Evolutionary conservation across 2,113 vertebrate species (phyloP), one percentile per base, ranked within the genome.

Genomic region (Lichenostomus cassidix): DNA sequence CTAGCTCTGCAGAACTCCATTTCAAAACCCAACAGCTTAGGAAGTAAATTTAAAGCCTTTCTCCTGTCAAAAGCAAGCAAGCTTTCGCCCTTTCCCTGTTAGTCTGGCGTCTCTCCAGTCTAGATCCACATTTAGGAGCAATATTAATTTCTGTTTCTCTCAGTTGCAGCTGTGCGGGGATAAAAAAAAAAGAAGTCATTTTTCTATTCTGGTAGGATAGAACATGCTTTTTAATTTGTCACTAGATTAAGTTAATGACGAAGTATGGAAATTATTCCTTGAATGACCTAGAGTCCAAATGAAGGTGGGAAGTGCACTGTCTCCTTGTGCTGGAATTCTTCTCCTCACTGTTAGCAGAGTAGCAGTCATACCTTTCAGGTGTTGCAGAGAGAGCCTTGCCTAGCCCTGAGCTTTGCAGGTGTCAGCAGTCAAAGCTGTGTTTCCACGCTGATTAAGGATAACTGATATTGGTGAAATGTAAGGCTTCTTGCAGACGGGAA

Each of bases 201-300:
- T 97, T 97, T 94, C 86, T 95, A 84, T 60, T 77, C 47, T 94
- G 91, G 77, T 83, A 92, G 77, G 75, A 71, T 65, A 95, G 79
- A 95, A 94, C 64, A 92, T 2, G 5, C 9, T 87, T 94, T 94
- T 96, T 94, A 93, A 94, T 96, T 97, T 97, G 75, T 96, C 83
- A 96, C 78, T 82, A 92, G 82, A 93, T 97, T 94, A 96, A 92
- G 68, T 91, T 95, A 95, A 98, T 95, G 90, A 96, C 92, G 59
- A 95, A 95, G 17, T 79, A 79, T 52, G 80, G 42, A 88, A 92
- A 80, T 75, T 2, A 71, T 83, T 91, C 75, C 42, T 91, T 91
- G 71, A 89, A 90, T 81, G 85, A 91, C 85, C 59, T 87, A 65
- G 59, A 91, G 53, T 39, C 52, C n/a, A 88, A 14, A 23, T 85